These are phyloP conservation scores for Nephila pilipes DNA, from an alignment of 1,140 invertebrate species.

Conservation along the genomic window DNA sequence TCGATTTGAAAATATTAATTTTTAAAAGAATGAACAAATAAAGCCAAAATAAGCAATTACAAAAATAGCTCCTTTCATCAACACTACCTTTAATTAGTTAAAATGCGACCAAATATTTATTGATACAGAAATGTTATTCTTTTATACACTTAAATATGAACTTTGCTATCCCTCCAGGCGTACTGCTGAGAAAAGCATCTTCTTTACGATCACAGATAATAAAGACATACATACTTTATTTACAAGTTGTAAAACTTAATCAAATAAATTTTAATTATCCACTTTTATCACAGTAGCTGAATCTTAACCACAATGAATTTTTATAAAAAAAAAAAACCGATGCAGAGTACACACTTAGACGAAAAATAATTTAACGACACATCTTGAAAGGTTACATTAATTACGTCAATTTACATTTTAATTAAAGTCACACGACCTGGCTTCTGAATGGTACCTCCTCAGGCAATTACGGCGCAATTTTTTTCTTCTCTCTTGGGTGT, in stretches of 20 bases:
- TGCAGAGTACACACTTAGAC: background rate
- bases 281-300: background rate
- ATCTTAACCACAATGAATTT: background rate
- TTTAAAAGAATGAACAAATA: too few species aligned
- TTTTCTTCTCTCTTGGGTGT: background rate
- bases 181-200: too few species aligned
- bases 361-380: conserved; percentile 44
- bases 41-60: too few species aligned
- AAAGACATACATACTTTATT: too few species aligned
- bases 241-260: background rate
- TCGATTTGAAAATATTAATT: too few species aligned
- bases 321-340: background rate
- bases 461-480: background rate
- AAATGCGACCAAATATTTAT: too few species aligned
- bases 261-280: conserved; percentile 47
- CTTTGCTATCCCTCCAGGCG: too few species aligned
- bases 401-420: conserved; percentile 60
- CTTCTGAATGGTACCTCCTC: background rate
- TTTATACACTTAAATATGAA: too few species aligned
- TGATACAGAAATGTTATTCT: too few species aligned
- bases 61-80: too few species aligned
- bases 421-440: conserved; percentile 12
- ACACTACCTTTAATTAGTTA: too few species aligned
- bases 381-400: conserved; percentile 47
- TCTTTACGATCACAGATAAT: too few species aligned